Percentiles rank a stretch among this genome's conserved stretches.
phyloP scores from a whole-genome alignment of 2,888 invertebrate genomes.

The Tyria jacobaeae region DNA sequence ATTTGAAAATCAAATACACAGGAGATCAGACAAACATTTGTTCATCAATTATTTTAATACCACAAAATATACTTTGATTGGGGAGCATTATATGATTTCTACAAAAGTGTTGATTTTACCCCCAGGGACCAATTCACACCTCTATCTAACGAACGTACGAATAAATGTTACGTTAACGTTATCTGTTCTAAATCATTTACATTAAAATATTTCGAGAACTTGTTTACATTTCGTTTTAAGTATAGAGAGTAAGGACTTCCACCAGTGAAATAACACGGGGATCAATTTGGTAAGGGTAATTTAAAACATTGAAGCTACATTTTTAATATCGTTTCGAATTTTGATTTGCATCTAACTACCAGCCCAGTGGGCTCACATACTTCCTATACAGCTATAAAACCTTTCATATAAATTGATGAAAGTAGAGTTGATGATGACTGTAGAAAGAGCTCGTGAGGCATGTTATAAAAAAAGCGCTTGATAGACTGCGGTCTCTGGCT shows the following conservation, averaged over 20 bases:
- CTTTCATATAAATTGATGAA: no score
- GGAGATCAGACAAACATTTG: constrained; percentile 43
- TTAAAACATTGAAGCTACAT: constrained; percentile 39
- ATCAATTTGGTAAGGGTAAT: constrained; percentile 20
- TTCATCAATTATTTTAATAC: constrained; percentile 68
- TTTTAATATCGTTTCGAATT: neutral
- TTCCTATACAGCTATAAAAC: no score
- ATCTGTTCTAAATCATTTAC: neutral
- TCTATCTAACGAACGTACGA: constrained; percentile 27
- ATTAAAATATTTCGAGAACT: constrained; percentile 20
- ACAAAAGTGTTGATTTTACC: constrained; percentile 70
- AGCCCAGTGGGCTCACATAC: neutral
- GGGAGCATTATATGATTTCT: constrained; percentile 51
- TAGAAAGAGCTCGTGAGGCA: no score
- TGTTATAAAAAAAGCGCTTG: no score
- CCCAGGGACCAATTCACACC: constrained; percentile 64
- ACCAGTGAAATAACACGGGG: constrained; percentile 32
- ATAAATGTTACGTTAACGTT: constrained; percentile 37
- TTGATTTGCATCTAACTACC: neutral
- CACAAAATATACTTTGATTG: constrained; percentile 53
- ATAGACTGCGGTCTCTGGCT: no score
- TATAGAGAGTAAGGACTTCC: constrained; percentile 10
- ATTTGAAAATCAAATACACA: constrained; percentile 16
- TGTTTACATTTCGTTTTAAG: neutral
- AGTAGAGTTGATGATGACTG: no score